Percentiles rank a stretch among this genome's conserved stretches.
These are phyloP conservation scores for Hydrophis major DNA, from an alignment of 2,797 vertebrate genomes.

Conservation along the genomic window DNA sequence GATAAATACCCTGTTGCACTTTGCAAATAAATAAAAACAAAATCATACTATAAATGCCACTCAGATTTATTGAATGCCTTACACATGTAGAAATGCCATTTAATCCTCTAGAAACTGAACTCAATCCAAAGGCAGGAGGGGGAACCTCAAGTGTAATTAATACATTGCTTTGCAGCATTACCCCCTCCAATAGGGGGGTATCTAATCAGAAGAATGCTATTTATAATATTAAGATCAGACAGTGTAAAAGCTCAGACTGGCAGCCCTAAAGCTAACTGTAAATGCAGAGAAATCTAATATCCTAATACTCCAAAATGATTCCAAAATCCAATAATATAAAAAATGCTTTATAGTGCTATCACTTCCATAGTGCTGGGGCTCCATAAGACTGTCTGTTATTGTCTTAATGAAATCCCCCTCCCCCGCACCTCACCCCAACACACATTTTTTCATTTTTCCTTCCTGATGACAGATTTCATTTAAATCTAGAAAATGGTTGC, in stretches of 20 bases:
- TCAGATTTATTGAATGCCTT: conserved; percentile 64
- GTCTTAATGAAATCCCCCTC: not conserved
- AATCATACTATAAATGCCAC: conserved; percentile 68
- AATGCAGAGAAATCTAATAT: conserved; percentile 57
- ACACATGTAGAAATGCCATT: conserved; percentile 62
- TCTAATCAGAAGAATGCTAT: conserved; percentile 43
- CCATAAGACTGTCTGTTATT: not conserved
- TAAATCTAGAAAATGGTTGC: not conserved
- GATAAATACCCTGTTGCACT: conserved; percentile 61
- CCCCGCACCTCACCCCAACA: not conserved
- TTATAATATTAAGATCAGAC: conserved; percentile 22
- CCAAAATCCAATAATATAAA: conserved; percentile 61
- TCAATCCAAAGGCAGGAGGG: conserved; percentile 52
- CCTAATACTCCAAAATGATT: conserved; percentile 56
- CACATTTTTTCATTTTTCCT: not conserved
- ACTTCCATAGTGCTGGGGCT: conserved; percentile 15
- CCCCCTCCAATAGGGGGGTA: not conserved
- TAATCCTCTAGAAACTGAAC: conserved; percentile 62
- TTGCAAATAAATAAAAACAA: conserved; percentile 72
- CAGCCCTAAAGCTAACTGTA: conserved; percentile 53
- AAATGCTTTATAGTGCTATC: conserved; percentile 55
- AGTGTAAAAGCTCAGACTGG: conserved; percentile 57
- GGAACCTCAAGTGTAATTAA: conserved; percentile 59
- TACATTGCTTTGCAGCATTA: conserved; percentile 54
- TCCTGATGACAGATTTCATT: not conserved